Base-by-base conservation (phyloP, 2,797 vertebrate genomes). In the Cebuella pygmaea region DNA sequence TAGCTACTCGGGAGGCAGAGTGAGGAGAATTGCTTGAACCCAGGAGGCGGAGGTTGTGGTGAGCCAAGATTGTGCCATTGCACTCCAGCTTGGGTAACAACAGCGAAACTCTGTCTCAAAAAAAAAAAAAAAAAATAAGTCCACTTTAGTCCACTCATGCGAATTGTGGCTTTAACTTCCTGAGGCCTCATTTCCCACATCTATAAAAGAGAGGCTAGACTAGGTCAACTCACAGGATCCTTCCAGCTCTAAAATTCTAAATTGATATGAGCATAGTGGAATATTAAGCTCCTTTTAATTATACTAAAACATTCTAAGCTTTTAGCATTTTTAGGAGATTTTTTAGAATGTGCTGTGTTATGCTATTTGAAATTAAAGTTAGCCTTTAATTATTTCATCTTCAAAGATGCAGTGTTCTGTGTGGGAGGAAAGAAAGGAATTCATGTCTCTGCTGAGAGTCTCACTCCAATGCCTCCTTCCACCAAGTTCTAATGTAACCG, bases 351-450 rank as follows among this genome's bases (percentile, higher is more conserved):
- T 84, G 57, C 26, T 74, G 30, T 90, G 72, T 88, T 79, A 89
- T 44, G n/a, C 15, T 57, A 48, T 86, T 89, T 89, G 70, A 94
- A 88, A 59, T 79, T 87, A 46, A 92, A 83, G 33, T 88, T 59
- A 93, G 67, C 30, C 59, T 95, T 94, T 95, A 36, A 93, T 79
- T 93, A 87, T 88, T 67, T 14, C 30, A 44, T 46, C 76, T 93
- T 88, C 55, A 91, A 82, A 84, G n/a, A 75, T 48, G 27, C 19
- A 26, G 5, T 52, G 14, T n/a, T 93, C 70, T 75, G 17, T 89
- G 46, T 57, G 15, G 24, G 33, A 70, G 48, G 26, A 61, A 83
- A 64, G n/a, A 87, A 36, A 87, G 24, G n/a, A 75, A 52, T 93
- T 52, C 36, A 61, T 36, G n/a, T 70, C 12, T 27, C 26, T 52